A percentile compares a stretch with the other conserved stretches of the same genome.
Conservation (phyloP, 2,888 invertebrate genomes). For the Melikaiella ostensackeni region DNA sequence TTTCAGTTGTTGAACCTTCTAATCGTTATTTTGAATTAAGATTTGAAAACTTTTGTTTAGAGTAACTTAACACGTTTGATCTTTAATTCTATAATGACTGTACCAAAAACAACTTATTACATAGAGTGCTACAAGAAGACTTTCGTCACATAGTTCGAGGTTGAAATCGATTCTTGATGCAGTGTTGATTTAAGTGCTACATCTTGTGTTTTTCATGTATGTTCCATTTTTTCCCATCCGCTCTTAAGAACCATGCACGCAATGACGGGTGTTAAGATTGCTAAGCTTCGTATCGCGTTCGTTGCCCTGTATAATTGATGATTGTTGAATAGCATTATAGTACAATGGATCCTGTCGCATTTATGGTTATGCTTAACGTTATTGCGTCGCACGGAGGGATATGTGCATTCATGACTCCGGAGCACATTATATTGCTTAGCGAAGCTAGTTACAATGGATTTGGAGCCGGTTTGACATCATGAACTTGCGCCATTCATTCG, state of each 20-base stretch:
- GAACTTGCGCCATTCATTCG: not conserved
- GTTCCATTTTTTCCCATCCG: not conserved
- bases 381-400: not conserved
- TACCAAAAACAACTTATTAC: constrained; percentile 30
- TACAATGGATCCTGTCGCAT: not conserved
- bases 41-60: not conserved
- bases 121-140: constrained; percentile 26
- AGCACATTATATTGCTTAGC: not conserved
- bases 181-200: constrained; percentile 1
- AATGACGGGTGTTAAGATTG: not conserved
- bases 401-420: not conserved
- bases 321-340: not conserved
- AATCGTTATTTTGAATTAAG: too few species aligned
- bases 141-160: not conserved
- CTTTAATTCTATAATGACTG: not conserved
- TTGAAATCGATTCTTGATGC: not conserved
- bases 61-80: not conserved
- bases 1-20: too few species aligned
- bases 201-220: not conserved
- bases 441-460: not conserved
- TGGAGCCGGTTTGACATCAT: not conserved
- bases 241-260: not conserved
- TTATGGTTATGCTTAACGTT: not conserved
- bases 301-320: not conserved
- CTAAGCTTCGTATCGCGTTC: not conserved